phyloP scores from a whole-genome alignment of 2,888 invertebrate species.

The Callyntrura guangdongensis region DNA sequence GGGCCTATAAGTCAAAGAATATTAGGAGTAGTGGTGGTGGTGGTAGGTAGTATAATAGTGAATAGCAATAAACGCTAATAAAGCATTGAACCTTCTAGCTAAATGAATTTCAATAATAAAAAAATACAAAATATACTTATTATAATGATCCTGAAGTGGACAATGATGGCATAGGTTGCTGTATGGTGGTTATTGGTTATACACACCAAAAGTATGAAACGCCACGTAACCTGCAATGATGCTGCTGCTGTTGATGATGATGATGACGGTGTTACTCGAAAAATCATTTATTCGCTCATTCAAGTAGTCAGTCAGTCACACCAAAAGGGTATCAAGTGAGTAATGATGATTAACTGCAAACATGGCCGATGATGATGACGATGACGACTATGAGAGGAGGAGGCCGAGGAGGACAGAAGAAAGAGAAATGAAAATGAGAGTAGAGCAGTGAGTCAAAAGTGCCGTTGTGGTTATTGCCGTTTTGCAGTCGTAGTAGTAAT shows the following conservation, averaged over 20 bases:
- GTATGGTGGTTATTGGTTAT: no score
- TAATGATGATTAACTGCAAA: constrained; percentile 48
- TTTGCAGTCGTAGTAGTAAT: background rate
- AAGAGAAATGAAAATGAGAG: constrained; percentile 29
- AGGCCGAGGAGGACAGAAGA: constrained; percentile 12
- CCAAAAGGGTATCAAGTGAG: constrained; percentile 46
- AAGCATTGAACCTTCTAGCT: constrained; percentile 26
- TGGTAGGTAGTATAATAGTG: no score
- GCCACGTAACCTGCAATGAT: background rate
- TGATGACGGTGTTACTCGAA: constrained; percentile 36
- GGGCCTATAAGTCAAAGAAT: no score
- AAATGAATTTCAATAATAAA: constrained; percentile 24
- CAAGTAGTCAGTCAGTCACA: constrained; percentile 36
- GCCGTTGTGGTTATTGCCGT: background rate
- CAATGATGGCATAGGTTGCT: background rate
- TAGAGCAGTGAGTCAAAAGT: background rate
- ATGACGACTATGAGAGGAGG: background rate
- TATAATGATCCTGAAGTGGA: background rate
- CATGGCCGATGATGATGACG: constrained; percentile 13
- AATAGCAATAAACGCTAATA: background rate
- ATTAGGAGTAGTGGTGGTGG: no score
- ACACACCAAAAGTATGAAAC: background rate
- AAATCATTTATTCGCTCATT: constrained; percentile 40
- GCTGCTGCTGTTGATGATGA: background rate
- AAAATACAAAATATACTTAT: background rate